Evolutionary conservation across 2,113 vertebrate species (phyloP), one percentile per base, ranked within the genome.

Genomic region (Alces alces): DNA sequence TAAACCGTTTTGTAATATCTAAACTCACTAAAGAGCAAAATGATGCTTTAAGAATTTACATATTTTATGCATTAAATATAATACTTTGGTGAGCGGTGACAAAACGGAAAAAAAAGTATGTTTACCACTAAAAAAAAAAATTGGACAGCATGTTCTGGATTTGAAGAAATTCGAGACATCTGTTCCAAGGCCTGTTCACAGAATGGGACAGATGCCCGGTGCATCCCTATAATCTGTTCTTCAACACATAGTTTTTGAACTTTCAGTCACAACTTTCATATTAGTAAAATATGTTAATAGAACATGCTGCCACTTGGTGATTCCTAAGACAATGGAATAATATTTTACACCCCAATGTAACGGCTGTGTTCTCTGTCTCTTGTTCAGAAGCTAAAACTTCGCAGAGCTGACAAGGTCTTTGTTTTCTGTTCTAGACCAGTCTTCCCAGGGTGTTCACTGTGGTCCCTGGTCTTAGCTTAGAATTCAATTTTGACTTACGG

Each of bases 1-100:
- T 99, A 99, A 99, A 99, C 99, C 98, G 89, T 99, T 99, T 99
- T 99, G 99, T 99, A 99, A 99, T 99, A 99, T 99, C 99, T 99
- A 99, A 99, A 99, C 99, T 99, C 99, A 99, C 99, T 99, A 99
- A 99, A 99, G 98, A 99, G 99, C 98, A 99, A 99, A 99, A 99
- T 98, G 99, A 98, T 99, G 98, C 97, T 98, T 99, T 99, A 99
- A 99, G 98, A 98, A 99, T 99, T 99, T 99, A 98, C 99, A 99
- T 99, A 99, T 99, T 99, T 99, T 98, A 99, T 98, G 98, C 98
- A 99, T 98, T 98, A 99, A 98, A 99, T 99, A 98, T 98, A 99
- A 99, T 99, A 98, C 98, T 98, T 99, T 97, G 95, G 98, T 99
- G 97, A 97, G 97, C 57, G 27, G 93, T 98, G 98, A 98, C 97